phyloP scores from a whole-genome alignment of 2,797 vertebrate species.

The Rhodeus uyekii region DNA sequence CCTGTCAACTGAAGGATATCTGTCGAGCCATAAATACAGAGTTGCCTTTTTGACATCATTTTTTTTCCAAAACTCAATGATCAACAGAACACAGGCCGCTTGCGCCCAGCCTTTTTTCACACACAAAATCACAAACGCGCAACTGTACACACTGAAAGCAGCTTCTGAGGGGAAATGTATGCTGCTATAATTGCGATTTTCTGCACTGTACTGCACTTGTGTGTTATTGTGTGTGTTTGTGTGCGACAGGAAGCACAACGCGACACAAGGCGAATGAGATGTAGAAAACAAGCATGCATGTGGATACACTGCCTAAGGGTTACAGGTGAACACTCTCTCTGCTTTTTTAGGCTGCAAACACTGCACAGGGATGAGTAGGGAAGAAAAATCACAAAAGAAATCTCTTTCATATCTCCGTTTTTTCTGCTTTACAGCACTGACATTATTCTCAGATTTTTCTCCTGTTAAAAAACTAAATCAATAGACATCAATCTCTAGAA shows the following conservation, averaged over 20 bases:
- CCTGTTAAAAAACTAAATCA: neutral
- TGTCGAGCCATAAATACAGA: constrained; percentile 85
- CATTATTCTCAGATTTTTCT: neutral
- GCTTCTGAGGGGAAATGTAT: constrained; percentile 67
- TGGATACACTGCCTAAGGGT: constrained; percentile 63
- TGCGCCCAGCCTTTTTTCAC: constrained; percentile 48
- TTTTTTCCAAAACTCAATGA: constrained; percentile 71
- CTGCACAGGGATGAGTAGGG: constrained; percentile 75
- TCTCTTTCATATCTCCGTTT: neutral
- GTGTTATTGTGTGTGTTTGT: constrained; percentile 68
- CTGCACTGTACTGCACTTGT: constrained; percentile 63
- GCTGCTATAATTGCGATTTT: constrained; percentile 76
- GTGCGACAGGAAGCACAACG: constrained; percentile 54
- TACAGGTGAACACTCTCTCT: constrained; percentile 80
- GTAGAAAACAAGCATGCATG: constrained; percentile 58
- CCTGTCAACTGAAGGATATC: constrained; percentile 85
- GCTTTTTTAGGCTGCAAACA: constrained; percentile 61
- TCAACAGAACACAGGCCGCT: constrained; percentile 72
- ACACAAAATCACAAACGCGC: constrained; percentile 24
- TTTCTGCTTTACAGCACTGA: neutral
- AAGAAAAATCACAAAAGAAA: constrained; percentile 74
- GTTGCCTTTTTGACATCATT: constrained; percentile 84
- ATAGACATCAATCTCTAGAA: neutral
- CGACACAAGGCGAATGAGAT: constrained; percentile 6
- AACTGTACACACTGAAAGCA: constrained; percentile 59